Conservation (phyloP, 2,888 invertebrate species). For the Cybosia mesomella region DNA sequence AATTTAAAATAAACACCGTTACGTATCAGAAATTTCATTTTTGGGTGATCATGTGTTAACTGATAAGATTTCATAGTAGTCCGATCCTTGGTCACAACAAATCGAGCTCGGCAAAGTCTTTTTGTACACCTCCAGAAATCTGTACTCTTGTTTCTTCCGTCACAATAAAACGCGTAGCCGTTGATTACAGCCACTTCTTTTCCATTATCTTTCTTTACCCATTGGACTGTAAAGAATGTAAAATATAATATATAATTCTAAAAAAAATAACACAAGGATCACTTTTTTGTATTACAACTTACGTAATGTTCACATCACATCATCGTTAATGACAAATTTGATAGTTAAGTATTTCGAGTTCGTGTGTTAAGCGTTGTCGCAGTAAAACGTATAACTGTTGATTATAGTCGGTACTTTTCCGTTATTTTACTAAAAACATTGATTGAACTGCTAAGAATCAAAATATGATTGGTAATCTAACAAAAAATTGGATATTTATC, state of each 20-base stretch:
- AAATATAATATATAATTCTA: not conserved
- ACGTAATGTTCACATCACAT: no score
- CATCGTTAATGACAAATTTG: no score
- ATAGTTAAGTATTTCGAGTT: not conserved
- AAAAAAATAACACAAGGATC: not conserved
- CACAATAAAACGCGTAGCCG: conserved; percentile 42
- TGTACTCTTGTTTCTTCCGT: conserved; percentile 4
- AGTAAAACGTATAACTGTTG: conserved; percentile 43
- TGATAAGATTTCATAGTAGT: not conserved
- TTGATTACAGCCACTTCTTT: conserved; percentile 42
- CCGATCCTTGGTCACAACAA: conserved; percentile 27
- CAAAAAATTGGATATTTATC: no score
- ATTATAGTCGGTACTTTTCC: conserved; percentile 43
- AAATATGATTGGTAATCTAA: no score
- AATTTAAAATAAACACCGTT: conserved; percentile 28
- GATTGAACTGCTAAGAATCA: no score
- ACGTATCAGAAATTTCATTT: not conserved
- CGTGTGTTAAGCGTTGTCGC: not conserved
- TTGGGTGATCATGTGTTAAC: not conserved
- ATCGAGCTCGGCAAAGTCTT: conserved; percentile 29
- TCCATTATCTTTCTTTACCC: conserved; percentile 32
- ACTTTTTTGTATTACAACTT: no score
- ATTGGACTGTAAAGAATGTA: conserved; percentile 41
- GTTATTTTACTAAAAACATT: not conserved
- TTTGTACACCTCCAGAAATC: conserved; percentile 9